These are phyloP conservation scores for Melanophora roralis DNA, from an alignment of 2,888 invertebrate species.

Conservation along the genomic window DNA sequence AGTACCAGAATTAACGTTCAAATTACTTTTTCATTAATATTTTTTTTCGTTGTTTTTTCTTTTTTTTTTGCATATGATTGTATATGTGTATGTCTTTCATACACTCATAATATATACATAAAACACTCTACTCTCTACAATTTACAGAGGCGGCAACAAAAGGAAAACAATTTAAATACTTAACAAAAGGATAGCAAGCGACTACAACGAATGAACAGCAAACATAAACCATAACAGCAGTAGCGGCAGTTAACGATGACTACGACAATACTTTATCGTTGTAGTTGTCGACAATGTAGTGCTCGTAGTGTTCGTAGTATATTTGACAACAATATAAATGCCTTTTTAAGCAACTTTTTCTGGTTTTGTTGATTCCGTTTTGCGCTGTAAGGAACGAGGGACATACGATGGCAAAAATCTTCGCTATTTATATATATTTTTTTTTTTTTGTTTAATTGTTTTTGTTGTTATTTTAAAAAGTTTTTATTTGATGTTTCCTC, in stretches of 20 bases:
- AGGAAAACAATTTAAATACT: slow-evolving; percentile 38
- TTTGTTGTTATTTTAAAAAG: slow-evolving; percentile 55
- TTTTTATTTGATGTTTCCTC: slow-evolving; percentile 60
- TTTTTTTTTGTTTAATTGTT: slow-evolving; percentile 27
- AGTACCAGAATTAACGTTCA: slow-evolving; percentile 40
- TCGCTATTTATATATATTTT: slow-evolving; percentile 42
- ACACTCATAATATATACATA: slow-evolving; percentile 45
- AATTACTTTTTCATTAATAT: slow-evolving; percentile 25
- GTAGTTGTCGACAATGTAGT: slow-evolving; percentile 10
- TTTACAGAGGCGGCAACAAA: slow-evolving; percentile 57
- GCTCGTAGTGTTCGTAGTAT: slow-evolving; percentile 15
- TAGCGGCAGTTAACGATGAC: slow-evolving; percentile 27
- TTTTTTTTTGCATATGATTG: slow-evolving; percentile 1
- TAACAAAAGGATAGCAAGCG: slow-evolving; percentile 53
- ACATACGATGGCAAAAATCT: slow-evolving; percentile 37
- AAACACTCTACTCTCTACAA: slow-evolving; percentile 33
- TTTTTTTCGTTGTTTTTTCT: background rate
- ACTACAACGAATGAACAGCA: slow-evolving; percentile 24
- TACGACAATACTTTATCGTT: slow-evolving; percentile 37
- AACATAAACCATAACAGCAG: slow-evolving; percentile 8
- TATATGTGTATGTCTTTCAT: slow-evolving; percentile 18
- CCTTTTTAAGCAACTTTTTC: background rate
- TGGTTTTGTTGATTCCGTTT: background rate
- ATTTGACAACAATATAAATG: slow-evolving; percentile 48
- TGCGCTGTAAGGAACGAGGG: slow-evolving; percentile 19